phyloP scores from a whole-genome alignment of 2,113 vertebrate species.

The Leptosomus discolor region DNA sequence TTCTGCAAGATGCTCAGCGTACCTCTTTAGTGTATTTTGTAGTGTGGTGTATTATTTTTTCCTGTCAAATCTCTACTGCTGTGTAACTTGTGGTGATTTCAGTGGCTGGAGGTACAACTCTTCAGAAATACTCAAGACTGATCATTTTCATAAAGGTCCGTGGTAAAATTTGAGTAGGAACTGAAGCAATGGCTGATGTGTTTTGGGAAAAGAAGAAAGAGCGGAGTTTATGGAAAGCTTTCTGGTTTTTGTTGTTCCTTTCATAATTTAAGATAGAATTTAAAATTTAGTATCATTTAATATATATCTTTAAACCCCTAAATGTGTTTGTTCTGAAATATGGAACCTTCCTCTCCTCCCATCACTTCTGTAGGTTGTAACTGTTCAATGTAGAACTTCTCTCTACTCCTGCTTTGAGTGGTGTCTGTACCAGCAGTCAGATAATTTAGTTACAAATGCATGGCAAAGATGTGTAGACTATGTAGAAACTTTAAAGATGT shows the following conservation, averaged over 20 bases:
- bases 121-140: not conserved
- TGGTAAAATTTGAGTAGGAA: not conserved
- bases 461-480: not conserved
- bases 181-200: not conserved
- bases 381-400: not conserved
- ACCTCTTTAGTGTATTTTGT: not conserved
- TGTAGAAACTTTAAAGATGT: not conserved
- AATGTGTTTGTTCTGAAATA: not conserved
- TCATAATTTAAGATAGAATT: not conserved
- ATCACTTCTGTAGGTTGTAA: not conserved
- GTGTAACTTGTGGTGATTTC: not conserved
- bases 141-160: not conserved
- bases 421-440: not conserved
- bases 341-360: not conserved
- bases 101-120: not conserved
- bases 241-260: not conserved
- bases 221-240: not conserved
- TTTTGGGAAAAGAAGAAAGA: not conserved
- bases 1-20: not conserved
- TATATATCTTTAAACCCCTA: not conserved
- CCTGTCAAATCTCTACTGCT: not conserved
- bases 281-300: not conserved
- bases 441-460: not conserved
- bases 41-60: not conserved
- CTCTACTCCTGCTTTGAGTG: not conserved